Conservation (phyloP, 2,797 vertebrate genomes). For the Delichon dasypus region DNA sequence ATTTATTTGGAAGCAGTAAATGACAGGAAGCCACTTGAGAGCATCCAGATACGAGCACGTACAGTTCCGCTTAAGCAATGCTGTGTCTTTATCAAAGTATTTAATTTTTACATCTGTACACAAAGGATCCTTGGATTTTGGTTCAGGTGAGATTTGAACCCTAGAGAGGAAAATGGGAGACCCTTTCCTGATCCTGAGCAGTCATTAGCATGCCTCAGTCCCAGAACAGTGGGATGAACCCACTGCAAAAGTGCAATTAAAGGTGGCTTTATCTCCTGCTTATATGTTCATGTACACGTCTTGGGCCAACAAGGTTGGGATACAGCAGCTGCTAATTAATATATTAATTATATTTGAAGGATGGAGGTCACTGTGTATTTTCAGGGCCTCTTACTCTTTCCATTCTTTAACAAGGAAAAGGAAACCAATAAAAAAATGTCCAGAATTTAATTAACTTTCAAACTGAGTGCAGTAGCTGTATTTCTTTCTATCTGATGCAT, state of each 20-base stretch:
- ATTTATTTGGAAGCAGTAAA: background rate
- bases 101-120: background rate
- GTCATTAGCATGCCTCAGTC: background rate
- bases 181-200: background rate
- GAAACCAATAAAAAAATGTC: background rate
- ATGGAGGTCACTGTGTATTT: background rate
- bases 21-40: background rate
- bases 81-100: background rate
- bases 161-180: background rate
- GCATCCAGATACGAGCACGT: rapidly evolving
- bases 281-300: background rate
- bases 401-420: background rate
- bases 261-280: background rate
- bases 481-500: background rate
- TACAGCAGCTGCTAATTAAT: background rate
- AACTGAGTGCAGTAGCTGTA: background rate
- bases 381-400: background rate
- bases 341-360: background rate
- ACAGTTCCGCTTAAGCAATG: background rate
- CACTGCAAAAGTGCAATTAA: background rate
- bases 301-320: background rate
- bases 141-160: background rate
- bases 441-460: background rate
- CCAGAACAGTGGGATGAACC: background rate
- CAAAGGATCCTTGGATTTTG: background rate